These are phyloP conservation scores for Teinopalpus imperialis DNA, from an alignment of 2,888 invertebrate genomes.

Conservation along the genomic window DNA sequence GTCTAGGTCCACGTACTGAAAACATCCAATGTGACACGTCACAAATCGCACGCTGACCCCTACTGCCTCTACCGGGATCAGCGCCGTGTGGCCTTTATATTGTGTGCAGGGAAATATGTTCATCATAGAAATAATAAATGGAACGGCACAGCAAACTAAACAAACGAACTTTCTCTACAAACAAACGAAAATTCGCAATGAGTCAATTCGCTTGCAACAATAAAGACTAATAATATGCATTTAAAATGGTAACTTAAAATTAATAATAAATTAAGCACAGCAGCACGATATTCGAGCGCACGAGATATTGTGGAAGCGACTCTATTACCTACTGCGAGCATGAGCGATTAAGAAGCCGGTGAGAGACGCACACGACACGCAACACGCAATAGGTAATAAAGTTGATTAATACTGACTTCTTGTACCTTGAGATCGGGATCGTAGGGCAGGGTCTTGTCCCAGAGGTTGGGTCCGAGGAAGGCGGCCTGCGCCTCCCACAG, in stretches of 20 bases:
- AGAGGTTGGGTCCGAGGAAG: conserved; percentile 96
- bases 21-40: conserved; percentile 39
- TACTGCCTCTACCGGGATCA: conserved; percentile 21
- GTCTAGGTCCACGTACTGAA: conserved; percentile 97
- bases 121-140: not conserved
- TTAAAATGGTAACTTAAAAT: conserved; percentile 3
- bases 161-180: not conserved
- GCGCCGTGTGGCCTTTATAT: not conserved
- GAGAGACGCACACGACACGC: conserved; percentile 60
- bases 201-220: conserved; percentile 17
- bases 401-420: conserved; percentile 82
- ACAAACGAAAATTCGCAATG: conserved; percentile 20
- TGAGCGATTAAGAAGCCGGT: conserved; percentile 44
- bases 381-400: conserved; percentile 59
- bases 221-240: not conserved
- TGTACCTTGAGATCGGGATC: conserved; percentile 97
- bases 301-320: conserved; percentile 37
- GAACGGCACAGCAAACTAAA: conserved; percentile 12
- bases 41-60: conserved; percentile 34
- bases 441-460: conserved; percentile 96
- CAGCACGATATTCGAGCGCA: conserved; percentile 3
- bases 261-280: conserved; percentile 13
- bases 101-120: conserved; percentile 1
- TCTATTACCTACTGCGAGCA: conserved; percentile 69
- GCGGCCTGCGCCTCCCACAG: conserved; percentile 97